Base-by-base conservation (phyloP, 30 jellyfish, hydroid and myxozoan genomes). In the Catostylus mosaicus region DNA sequence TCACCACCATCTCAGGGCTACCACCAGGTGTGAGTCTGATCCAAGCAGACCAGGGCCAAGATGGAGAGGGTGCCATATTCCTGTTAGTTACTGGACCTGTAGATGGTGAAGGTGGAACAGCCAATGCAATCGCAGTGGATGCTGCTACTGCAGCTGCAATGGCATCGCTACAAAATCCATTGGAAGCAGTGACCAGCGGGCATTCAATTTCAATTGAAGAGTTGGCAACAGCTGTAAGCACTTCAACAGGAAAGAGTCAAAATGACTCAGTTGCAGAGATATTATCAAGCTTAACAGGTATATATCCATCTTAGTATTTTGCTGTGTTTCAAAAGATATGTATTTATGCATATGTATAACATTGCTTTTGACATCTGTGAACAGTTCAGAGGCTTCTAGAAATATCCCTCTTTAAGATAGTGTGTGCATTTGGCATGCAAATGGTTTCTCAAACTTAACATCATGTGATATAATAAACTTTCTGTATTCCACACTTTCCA, bases 51-150 rank as follows among this genome's bases (percentile, higher is more conserved):
- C 87, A 74, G 32, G 94, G 94, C 14, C 87, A 74, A 32, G 94
- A 84, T 36, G 94, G 85, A 22, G 94, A 74, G 30, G 85, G 85
- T 48, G 96, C 96, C 8, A 87, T 87, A 35, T 87, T 73, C 72
- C 47, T 87, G 87, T 75, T 87, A 14, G 96, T 87, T 45, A 87
- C 96, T 18, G 96, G 96, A 12, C 96, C 96, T 18, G 89, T 87
- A 3, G 96, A 76, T 46, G 89, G 89, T 3, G 87, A 76, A 45
- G 96, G 86, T 12, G 84, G 90, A 1, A 59, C 90, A 22, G 96
- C 96, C 0, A 76, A 74, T 70, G 89, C 96, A 0, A 76, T 87
- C 26, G 89, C 96, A 5, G 89, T 87, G 14, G 96, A 87, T 77
- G 90, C 96, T 2, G 86, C 89, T 1, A 67, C 89, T 24, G 89